Conservation (phyloP, 2,888 invertebrate species). For the Elysia crispata region DNA sequence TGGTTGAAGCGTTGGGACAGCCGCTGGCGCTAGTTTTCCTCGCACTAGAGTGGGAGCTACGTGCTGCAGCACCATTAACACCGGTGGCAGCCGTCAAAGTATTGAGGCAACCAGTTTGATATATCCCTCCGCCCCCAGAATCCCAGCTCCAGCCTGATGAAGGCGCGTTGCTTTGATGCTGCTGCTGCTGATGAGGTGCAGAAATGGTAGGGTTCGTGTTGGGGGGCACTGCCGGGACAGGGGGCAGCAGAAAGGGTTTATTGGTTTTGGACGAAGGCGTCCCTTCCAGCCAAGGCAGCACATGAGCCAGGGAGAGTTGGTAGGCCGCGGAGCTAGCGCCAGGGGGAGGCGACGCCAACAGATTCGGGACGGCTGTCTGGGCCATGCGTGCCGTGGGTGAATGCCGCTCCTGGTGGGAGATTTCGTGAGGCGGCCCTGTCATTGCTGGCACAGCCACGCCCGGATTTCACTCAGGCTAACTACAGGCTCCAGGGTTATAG, state of each 20-base stretch:
- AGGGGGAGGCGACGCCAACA: not conserved
- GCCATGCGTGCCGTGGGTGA: not conserved
- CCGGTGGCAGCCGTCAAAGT: no score
- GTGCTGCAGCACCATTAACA: no score
- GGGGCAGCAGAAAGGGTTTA: not conserved
- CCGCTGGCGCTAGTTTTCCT: no score
- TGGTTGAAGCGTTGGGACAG: no score
- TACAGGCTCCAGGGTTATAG: no score
- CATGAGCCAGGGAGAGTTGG: conserved; percentile 17
- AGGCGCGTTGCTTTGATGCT: not conserved
- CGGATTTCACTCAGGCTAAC: not conserved
- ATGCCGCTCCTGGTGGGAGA: not conserved
- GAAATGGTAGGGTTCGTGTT: not conserved
- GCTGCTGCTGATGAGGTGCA: not conserved
- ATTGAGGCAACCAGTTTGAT: no score
- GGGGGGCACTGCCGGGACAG: not conserved
- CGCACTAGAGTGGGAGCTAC: no score
- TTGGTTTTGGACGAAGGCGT: not conserved
- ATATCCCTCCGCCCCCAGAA: no score
- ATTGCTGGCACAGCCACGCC: conserved; percentile 23
- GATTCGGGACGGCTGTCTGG: no score
- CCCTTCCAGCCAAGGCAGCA: conserved; percentile 28
- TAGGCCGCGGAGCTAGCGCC: not conserved
- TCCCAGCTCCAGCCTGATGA: not conserved
- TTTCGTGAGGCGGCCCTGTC: conserved; percentile 41